These are phyloP conservation scores for Peromyscus eremicus DNA, from an alignment of 2,797 vertebrate genomes.

Conservation along the genomic window DNA sequence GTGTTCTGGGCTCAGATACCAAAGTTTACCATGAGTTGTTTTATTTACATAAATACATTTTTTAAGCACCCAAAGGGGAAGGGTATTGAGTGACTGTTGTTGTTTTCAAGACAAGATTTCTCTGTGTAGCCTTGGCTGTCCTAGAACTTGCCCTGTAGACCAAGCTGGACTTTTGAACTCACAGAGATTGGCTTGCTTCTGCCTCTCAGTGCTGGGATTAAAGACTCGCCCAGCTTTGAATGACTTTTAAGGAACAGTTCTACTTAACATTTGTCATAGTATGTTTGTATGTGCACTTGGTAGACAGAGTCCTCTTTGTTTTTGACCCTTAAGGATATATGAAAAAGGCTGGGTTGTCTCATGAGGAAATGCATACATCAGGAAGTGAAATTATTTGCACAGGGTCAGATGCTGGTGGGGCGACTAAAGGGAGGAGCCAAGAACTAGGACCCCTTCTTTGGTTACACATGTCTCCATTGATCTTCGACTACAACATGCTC, in stretches of 20 bases:
- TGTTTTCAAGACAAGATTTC: background rate
- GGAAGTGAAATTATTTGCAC: slow-evolving; percentile 1
- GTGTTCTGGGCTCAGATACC: background rate
- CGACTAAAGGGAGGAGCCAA: no score
- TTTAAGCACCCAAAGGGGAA: background rate
- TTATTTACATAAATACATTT: background rate
- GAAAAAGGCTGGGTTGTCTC: background rate
- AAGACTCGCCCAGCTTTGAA: background rate
- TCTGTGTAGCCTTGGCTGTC: background rate
- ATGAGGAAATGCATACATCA: background rate
- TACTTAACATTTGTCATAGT: background rate
- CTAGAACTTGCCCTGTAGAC: background rate
- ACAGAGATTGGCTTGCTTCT: background rate
- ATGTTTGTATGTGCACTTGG: background rate
- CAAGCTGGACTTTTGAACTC: background rate
- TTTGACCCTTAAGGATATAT: background rate
- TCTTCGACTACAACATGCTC: background rate
- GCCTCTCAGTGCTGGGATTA: background rate
- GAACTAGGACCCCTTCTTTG: background rate
- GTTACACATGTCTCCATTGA: background rate
- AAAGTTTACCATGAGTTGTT: background rate
- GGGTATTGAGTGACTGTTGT: background rate
- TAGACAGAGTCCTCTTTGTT: background rate
- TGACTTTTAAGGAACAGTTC: slow-evolving; percentile 14
- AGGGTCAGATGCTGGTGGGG: background rate